Evolutionary conservation across 2,888 invertebrate genomes (phyloP).

Genomic region (Agrotis exclamationis): DNA sequence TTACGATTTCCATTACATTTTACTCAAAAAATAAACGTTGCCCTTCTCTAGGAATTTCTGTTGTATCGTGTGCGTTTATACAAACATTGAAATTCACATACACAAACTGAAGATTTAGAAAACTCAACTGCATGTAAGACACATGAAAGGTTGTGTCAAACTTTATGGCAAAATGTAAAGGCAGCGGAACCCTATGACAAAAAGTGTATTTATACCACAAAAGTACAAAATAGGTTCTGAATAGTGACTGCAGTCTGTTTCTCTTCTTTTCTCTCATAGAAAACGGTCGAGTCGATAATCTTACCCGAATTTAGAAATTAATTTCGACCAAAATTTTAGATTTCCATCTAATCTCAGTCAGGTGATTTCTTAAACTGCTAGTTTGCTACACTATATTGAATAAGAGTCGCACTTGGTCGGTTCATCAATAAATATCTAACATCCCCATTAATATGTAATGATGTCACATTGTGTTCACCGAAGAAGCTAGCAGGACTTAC

Average conservation of each 20-base stretch:
- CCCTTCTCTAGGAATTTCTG: no score
- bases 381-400: neutral
- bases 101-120: no score
- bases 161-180: constrained; percentile 6
- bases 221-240: neutral
- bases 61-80: no score
- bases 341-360: neutral
- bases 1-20: constrained; percentile 47
- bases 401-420: constrained; percentile 7
- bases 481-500: constrained; percentile 17
- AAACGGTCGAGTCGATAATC: constrained; percentile 2
- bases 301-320: no score
- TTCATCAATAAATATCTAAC: constrained; percentile 20
- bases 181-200: neutral
- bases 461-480: constrained; percentile 19
- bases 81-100: no score
- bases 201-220: neutral
- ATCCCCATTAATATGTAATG: constrained; percentile 17
- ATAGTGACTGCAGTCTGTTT: neutral
- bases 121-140: no score
- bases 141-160: neutral
- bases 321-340: neutral
- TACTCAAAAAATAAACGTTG: constrained; percentile 1
- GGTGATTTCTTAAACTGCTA: neutral
- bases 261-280: neutral